Conservation (phyloP, 1,140 invertebrate genomes). For the Chrysomallon squamiferum region DNA sequence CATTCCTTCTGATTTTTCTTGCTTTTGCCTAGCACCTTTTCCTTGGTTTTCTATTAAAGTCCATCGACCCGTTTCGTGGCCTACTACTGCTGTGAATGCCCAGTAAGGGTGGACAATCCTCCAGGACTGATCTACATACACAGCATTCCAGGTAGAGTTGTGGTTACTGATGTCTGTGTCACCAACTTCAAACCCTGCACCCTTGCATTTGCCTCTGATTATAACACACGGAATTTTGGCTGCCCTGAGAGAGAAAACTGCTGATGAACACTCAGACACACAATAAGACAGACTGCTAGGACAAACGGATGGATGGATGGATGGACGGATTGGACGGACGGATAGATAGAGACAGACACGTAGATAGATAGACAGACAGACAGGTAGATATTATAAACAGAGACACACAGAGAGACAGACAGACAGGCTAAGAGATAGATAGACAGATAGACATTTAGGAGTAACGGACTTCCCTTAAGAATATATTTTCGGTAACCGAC, state of each 20-base stretch:
- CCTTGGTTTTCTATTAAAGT: background rate
- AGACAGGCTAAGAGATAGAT: no score
- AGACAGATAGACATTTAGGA: no score
- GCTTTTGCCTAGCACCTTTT: background rate
- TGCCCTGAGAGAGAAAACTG: constrained; percentile 73
- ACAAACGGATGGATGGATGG: no score
- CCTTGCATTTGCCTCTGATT: constrained; percentile 97
- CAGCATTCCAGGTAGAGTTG: constrained; percentile 3
- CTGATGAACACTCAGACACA: no score
- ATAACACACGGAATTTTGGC: constrained; percentile 96
- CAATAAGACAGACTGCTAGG: no score
- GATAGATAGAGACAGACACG: no score
- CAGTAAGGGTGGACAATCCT: background rate
- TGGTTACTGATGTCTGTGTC: background rate
- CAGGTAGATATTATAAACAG: no score
- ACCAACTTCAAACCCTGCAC: constrained; percentile 84
- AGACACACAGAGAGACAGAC: no score
- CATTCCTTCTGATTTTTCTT: constrained; percentile 5
- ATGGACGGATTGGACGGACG: no score
- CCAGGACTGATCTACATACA: constrained; percentile 4
- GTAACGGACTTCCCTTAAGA: no score
- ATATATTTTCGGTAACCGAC: no score
- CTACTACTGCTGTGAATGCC: background rate
- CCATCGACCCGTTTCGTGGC: background rate
- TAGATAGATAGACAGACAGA: no score